Base-by-base conservation (phyloP, 2,888 invertebrate genomes). In the Lissocephala sabroskyi region DNA sequence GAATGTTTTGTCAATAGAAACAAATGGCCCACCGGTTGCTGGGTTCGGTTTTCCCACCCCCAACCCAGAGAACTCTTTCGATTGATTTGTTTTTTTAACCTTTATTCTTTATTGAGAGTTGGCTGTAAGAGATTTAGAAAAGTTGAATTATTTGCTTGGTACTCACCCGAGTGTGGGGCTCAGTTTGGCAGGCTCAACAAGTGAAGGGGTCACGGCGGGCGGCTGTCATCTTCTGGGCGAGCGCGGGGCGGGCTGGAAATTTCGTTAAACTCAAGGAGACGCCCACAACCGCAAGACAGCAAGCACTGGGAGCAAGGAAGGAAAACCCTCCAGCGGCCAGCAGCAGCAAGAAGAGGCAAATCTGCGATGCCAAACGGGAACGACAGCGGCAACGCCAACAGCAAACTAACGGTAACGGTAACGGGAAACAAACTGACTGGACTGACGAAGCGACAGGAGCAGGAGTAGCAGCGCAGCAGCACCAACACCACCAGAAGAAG, bases 261-360 rank as follows among this genome's bases (percentile, higher is more conserved):
- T 44, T 70, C 48, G 41, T 52, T 74, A 73, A 76, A 71, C 50
- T 70, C 68, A 61, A 78, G 77, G 64, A 62, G 56, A 51, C 59
- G 56, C 62, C 53, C 55, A 54, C 48, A 53, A 59, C 45, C 28
- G 60, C 60, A 45, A 59, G 23, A 57, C 65, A 54, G 67, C 60
- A 67, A 67, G 65, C 55, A 45, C 59, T 55, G 53, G 59, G 54
- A 59, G 65, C 62, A 68, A 68, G 66, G 59, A 65, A 70, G 61
- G 56, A 48, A 39, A 29, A 14, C 29, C 13, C 39, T 18, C 19
- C 4, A n/a, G 45, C 57, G 44, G 57, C 52, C 45, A 52, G 53
- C 62, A 54, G 42, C 59, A 47, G 39, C 51, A 51, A 33, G 7
- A 28, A 28, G 28, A 9, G n/a, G 16, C 3, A n/a, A n/a, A n/a